phyloP scores from a whole-genome alignment of 2,797 vertebrate genomes.

The Chromobotia macracanthus region DNA sequence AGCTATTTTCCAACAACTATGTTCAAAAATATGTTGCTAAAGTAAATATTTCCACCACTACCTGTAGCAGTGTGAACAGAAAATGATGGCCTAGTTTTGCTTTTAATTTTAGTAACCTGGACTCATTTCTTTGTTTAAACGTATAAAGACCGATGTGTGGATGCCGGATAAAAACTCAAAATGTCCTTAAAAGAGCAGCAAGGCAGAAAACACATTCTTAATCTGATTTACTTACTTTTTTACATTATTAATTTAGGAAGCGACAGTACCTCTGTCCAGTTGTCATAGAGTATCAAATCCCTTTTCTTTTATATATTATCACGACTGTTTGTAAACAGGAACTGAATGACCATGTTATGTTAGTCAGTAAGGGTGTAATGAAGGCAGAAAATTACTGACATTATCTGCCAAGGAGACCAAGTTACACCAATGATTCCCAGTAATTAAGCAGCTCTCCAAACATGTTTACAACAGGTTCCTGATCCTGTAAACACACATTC shows the following conservation, averaged over 20 bases:
- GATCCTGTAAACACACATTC: slow-evolving; percentile 5
- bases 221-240: neutral
- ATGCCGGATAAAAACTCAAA: neutral
- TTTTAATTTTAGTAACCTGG: neutral
- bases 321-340: neutral
- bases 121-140: neutral
- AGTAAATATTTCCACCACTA: slow-evolving; percentile 9
- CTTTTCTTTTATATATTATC: neutral
- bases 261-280: too few species aligned
- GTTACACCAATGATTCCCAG: neutral
- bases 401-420: neutral
- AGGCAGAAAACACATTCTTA: neutral
- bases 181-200: neutral
- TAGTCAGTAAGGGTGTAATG: neutral
- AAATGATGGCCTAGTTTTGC: neutral
- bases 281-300: too few species aligned
- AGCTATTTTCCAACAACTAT: slow-evolving; percentile 5
- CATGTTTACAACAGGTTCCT: slow-evolving; percentile 28
- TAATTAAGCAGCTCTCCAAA: slow-evolving; percentile 33
- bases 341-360: neutral
- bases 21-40: neutral
- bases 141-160: neutral
- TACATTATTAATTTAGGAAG: neutral
- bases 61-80: neutral
- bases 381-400: slow-evolving; percentile 5